These are phyloP conservation scores for Macrotrachela quadricornifera DNA, from an alignment of 1,140 invertebrate species.

Conservation along the genomic window DNA sequence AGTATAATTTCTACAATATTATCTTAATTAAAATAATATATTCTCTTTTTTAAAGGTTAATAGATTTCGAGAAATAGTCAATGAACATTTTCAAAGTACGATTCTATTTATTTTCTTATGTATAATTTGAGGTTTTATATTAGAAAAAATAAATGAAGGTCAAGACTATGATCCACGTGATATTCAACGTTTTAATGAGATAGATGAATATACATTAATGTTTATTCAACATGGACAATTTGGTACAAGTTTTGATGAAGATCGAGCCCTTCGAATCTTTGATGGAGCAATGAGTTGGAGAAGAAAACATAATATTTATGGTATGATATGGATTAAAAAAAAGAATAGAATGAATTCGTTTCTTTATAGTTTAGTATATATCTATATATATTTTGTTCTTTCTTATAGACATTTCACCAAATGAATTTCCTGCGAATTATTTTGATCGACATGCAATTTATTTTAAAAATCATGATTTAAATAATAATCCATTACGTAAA, in stretches of 20 bases:
- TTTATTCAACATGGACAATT: too few relatives aligned
- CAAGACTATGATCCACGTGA: too few relatives aligned
- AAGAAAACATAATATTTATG: neutral
- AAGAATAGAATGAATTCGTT: neutral
- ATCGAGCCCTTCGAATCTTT: neutral
- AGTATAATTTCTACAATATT: too few relatives aligned
- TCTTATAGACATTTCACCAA: neutral
- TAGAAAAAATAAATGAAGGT: too few relatives aligned
- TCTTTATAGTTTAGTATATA: neutral
- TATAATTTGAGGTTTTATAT: too few relatives aligned
- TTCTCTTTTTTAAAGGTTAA: too few relatives aligned
- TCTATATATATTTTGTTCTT: neutral
- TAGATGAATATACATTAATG: too few relatives aligned
- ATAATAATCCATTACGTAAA: slow-evolving; percentile 7
- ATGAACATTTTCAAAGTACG: too few relatives aligned
- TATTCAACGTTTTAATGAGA: too few relatives aligned
- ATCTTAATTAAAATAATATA: too few relatives aligned
- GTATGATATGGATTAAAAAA: neutral
- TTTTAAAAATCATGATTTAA: neutral
- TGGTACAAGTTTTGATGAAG: neutral
- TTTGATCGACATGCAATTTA: slow-evolving; percentile 1
- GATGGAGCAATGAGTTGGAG: slow-evolving; percentile 4
- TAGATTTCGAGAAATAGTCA: too few relatives aligned
- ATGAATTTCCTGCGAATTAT: neutral
- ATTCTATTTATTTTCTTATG: too few relatives aligned